Percentiles rank a stretch among this genome's conserved stretches.
phyloP scores from a whole-genome alignment of 2,888 invertebrate species.

The Tineola bisselliella region DNA sequence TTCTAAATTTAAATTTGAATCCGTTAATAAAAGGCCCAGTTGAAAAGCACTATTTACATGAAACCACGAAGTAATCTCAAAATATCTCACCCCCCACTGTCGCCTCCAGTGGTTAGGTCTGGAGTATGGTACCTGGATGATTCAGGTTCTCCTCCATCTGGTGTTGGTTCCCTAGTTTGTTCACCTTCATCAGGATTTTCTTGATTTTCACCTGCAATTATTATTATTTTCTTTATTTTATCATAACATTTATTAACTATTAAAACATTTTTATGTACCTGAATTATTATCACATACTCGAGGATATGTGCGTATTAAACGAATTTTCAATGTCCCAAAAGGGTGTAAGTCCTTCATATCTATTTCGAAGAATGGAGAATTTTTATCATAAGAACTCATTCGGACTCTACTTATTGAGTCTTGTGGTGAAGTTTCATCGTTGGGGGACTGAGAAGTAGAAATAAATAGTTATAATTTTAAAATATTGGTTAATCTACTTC shows the following conservation, averaged over 20 bases:
- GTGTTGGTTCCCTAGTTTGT: conserved; percentile 16
- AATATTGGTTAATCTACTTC: too few species aligned
- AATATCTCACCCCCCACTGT: conserved; percentile 45
- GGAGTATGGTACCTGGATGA: conserved; percentile 61
- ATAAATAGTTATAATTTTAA: too few species aligned
- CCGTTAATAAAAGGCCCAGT: neutral
- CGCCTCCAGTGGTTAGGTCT: conserved; percentile 45
- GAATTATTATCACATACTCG: conserved; percentile 30
- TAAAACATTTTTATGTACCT: conserved; percentile 15
- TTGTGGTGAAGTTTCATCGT: conserved; percentile 48
- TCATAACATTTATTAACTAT: neutral
- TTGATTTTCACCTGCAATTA: neutral
- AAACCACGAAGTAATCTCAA: too few species aligned
- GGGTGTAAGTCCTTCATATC: conserved; percentile 51
- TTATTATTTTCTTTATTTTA: neutral
- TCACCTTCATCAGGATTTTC: neutral
- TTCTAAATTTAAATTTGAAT: neutral
- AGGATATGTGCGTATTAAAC: conserved; percentile 43
- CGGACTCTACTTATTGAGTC: conserved; percentile 42
- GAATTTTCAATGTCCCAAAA: conserved; percentile 45
- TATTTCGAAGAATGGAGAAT: conserved; percentile 51
- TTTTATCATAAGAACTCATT: conserved; percentile 51
- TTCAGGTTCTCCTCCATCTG: conserved; percentile 26
- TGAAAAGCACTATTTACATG: neutral
- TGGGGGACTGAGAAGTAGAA: conserved; percentile 32